Evolutionary conservation across 2,113 vertebrate genomes (phyloP).

Genomic region (Nothoprocta pentlandii): DNA sequence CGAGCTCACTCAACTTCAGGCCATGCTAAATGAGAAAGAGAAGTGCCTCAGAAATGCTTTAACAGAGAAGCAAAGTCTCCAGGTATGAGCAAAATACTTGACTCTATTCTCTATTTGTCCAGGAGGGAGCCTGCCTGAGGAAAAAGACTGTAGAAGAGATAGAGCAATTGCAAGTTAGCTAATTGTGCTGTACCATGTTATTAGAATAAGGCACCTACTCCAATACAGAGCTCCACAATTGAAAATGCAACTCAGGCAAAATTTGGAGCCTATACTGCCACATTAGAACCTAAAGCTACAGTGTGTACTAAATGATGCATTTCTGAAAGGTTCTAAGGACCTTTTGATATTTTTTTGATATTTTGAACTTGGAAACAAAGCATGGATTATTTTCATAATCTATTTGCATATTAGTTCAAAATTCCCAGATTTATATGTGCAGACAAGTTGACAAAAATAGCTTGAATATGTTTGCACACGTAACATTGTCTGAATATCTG

Average conservation of each 20-base stretch:
- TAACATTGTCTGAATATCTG: neutral
- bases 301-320: neutral
- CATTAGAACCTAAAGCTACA: neutral
- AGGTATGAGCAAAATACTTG: conserved; percentile 64
- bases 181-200: neutral
- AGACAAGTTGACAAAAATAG: neutral
- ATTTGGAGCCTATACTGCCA: fast-evolving
- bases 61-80: conserved; percentile 61
- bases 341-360: no score
- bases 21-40: conserved; percentile 76
- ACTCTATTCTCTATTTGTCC: neutral
- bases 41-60: conserved; percentile 63
- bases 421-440: neutral
- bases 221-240: neutral
- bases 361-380: neutral
- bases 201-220: neutral
- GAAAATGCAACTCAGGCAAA: neutral
- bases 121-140: neutral
- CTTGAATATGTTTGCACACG: neutral
- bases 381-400: neutral
- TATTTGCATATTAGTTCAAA: neutral
- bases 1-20: conserved; percentile 71
- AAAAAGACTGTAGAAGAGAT: neutral
- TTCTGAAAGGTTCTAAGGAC: neutral
- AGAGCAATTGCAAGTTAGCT: neutral